Conservation (phyloP, 1,140 invertebrate species). For the Drosophila bifasciata region DNA sequence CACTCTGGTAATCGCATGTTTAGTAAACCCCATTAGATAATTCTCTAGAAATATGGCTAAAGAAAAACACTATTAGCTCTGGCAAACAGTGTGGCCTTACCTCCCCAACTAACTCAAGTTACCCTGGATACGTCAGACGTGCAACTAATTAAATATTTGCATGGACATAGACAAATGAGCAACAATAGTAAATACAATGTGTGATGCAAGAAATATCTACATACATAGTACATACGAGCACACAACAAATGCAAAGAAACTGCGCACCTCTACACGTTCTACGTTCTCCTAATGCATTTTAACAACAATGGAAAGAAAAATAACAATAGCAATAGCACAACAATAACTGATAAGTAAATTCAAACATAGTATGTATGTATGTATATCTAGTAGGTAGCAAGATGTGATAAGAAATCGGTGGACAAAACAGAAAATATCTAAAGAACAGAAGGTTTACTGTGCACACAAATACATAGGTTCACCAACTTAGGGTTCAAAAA, state of each 20-base stretch:
- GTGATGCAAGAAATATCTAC: conserved; percentile 1
- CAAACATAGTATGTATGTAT: too few species aligned
- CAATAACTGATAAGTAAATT: conserved; percentile 44
- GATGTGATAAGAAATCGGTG: conserved; percentile 10
- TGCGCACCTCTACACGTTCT: conserved; percentile 41
- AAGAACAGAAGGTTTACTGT: too few species aligned
- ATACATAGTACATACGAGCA: conserved; percentile 3
- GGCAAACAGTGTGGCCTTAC: conserved; percentile 37
- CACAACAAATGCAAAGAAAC: background rate
- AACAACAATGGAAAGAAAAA: conserved; percentile 18
- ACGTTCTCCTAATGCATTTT: conserved; percentile 42
- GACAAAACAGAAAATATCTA: conserved; percentile 14
- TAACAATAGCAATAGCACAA: conserved; percentile 1
- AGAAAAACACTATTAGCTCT: conserved; percentile 17
- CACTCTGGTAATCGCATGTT: background rate
- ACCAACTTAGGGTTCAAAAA: too few species aligned
- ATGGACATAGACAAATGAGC: conserved; percentile 21
- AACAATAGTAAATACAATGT: conserved; percentile 4
- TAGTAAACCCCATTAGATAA: conserved; percentile 14
- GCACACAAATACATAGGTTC: too few species aligned
- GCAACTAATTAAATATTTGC: conserved; percentile 47
- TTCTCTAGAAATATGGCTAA: conserved; percentile 6
- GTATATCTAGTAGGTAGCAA: too few species aligned
- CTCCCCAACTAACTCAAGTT: conserved; percentile 47
- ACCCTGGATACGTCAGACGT: conserved; percentile 15